Percentiles rank a stretch among this genome's conserved stretches.
Evolutionary conservation across 1,140 invertebrate species (phyloP).

Genomic region (Drosophila dunni): DNA sequence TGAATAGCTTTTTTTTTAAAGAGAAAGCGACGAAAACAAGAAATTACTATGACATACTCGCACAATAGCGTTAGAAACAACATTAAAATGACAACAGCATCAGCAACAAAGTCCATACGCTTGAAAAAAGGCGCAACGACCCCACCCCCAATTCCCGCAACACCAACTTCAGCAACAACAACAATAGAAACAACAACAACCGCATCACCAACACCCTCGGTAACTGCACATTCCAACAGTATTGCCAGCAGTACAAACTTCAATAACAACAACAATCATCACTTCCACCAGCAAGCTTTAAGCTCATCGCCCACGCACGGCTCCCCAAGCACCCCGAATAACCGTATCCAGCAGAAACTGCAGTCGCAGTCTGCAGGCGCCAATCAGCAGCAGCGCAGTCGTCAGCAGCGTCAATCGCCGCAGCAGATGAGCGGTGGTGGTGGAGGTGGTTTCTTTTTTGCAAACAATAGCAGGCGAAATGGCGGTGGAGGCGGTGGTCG

Average conservation of each 20-base stretch:
- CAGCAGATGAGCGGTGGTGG: conserved; percentile 61
- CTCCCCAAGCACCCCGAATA: conserved; percentile 50
- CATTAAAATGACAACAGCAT: conserved; percentile 84
- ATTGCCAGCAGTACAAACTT: conserved; percentile 84
- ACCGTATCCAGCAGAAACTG: conserved; percentile 60
- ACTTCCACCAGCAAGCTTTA: conserved; percentile 64
- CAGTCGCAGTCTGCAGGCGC: conserved; percentile 69
- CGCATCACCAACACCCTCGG: conserved; percentile 63
- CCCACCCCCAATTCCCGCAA: conserved; percentile 46
- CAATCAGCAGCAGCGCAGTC: conserved; percentile 48
- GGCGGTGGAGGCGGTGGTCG: conserved; percentile 54
- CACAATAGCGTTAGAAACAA: conserved; percentile 84
- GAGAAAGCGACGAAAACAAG: conserved; percentile 60
- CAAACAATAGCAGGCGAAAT: conserved; percentile 63
- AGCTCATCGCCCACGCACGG: conserved; percentile 69
- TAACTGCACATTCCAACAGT: conserved; percentile 85
- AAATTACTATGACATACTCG: conserved; percentile 84
- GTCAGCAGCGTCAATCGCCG: conserved; percentile 72
- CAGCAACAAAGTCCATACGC: conserved; percentile 79
- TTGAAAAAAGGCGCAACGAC: conserved; percentile 74
- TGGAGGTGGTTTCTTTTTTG: conserved; percentile 69
- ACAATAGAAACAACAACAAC: conserved; percentile 51
- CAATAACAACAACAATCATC: conserved; percentile 60
- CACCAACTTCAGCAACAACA: conserved; percentile 43
- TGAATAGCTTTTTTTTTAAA: conserved; percentile 12